Conservation (phyloP, 2,888 invertebrate species). For the Ornithoptera priamus region DNA sequence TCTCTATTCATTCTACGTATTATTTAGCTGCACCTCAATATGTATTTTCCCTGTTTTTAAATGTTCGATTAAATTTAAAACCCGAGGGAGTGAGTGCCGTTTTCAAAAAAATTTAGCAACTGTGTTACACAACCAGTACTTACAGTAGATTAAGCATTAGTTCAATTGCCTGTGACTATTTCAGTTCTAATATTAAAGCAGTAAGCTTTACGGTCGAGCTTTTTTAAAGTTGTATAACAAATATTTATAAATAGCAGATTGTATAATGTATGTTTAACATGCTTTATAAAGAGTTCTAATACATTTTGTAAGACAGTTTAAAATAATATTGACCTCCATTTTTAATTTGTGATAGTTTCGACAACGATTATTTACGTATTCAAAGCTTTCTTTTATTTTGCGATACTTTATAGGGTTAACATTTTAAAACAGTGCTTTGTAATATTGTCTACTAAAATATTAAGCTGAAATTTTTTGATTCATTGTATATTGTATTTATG, state of each 20-base stretch:
- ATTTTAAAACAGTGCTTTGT: neutral
- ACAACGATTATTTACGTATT: conserved; percentile 20
- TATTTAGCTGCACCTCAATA: neutral
- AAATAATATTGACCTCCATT: neutral
- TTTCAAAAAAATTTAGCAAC: neutral
- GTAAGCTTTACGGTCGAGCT: conserved; percentile 24
- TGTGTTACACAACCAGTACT: neutral
- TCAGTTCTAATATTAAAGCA: conserved; percentile 18
- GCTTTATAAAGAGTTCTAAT: conserved; percentile 4
- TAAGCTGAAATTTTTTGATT: neutral
- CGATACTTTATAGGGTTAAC: neutral
- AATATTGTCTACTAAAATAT: neutral
- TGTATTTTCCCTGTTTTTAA: neutral
- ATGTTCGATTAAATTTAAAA: neutral
- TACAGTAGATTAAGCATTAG: neutral
- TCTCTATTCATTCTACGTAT: too few relatives aligned
- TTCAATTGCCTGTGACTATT: neutral
- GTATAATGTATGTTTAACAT: conserved; percentile 19
- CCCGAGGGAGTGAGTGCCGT: neutral
- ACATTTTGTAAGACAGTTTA: conserved; percentile 18
- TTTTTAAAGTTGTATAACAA: conserved; percentile 15
- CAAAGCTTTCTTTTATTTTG: conserved; percentile 10
- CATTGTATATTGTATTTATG: neutral
- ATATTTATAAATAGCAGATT: conserved; percentile 23
- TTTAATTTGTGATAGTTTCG: conserved; percentile 25